Conservation (phyloP, 2,797 vertebrate genomes). For the Halcyon chelicuti region DNA sequence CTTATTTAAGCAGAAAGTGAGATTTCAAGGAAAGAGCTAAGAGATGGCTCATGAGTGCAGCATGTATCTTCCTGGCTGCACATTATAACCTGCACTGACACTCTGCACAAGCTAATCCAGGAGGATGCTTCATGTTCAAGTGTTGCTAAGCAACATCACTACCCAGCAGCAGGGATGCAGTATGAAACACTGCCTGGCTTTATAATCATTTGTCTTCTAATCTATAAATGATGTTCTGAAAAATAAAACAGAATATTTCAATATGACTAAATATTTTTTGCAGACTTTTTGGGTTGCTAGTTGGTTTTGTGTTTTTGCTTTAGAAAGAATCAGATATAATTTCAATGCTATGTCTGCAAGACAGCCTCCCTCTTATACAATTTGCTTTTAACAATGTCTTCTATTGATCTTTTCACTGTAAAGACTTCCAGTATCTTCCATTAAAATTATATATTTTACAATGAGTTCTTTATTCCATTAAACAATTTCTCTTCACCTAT, state of each 20-base stretch:
- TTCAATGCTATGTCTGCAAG: background rate
- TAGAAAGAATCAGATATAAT: slow-evolving; percentile 16
- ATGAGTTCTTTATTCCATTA: background rate
- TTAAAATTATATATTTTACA: background rate
- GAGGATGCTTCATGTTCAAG: slow-evolving; percentile 30
- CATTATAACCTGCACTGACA: background rate
- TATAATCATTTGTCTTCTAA: slow-evolving; percentile 60
- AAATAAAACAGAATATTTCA: slow-evolving; percentile 47
- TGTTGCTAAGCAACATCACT: slow-evolving; percentile 78
- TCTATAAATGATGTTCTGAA: slow-evolving; percentile 62
- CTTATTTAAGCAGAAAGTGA: background rate
- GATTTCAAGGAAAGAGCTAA: background rate
- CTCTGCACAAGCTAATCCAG: background rate
- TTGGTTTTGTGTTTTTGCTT: slow-evolving; percentile 21
- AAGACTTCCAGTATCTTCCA: background rate
- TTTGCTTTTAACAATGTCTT: background rate
- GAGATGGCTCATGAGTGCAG: background rate
- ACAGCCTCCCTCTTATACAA: background rate
- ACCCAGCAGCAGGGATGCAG: slow-evolving; percentile 58
- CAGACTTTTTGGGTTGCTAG: background rate
- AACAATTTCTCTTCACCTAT: background rate
- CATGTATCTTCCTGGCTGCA: background rate
- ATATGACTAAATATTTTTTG: slow-evolving; percentile 4
- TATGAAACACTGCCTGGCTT: slow-evolving; percentile 43
- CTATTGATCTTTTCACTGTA: background rate